Evolutionary conservation across 2,888 invertebrate genomes (phyloP).

Genomic region (Xanthorhoe designata): DNA sequence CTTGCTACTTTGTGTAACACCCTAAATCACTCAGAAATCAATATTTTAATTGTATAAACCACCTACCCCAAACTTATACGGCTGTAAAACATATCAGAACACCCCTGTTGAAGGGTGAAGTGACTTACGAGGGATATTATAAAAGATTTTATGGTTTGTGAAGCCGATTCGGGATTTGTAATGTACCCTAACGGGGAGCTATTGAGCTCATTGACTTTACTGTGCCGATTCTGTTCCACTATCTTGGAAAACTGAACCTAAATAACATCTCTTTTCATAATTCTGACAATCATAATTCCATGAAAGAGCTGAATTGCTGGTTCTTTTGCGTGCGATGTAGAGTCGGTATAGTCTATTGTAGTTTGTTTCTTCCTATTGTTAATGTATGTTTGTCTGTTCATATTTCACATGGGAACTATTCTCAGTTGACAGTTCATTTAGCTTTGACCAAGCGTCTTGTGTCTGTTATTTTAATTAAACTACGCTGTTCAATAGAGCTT

Average conservation of each 20-base stretch:
- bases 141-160: conserved; percentile 70
- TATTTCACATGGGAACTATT: conserved; percentile 31
- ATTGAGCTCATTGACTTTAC: conserved; percentile 34
- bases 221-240: conserved; percentile 23
- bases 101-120: conserved; percentile 52
- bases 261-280: conserved; percentile 9
- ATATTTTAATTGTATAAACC: conserved; percentile 33
- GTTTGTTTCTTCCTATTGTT: conserved; percentile 37
- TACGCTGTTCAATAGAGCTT: conserved; percentile 5
- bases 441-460: conserved; percentile 21
- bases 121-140: conserved; percentile 59
- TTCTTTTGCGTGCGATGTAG: background rate
- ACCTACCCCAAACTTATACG: background rate
- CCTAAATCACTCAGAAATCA: conserved; percentile 30
- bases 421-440: conserved; percentile 36
- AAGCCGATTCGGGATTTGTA: conserved; percentile 62
- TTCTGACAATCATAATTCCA: background rate
- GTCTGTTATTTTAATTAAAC: conserved; percentile 37
- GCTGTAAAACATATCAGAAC: conserved; percentile 28
- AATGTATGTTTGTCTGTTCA: conserved; percentile 10
- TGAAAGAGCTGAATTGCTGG: conserved; percentile 8
- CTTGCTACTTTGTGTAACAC: conserved; percentile 22
- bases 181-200: conserved; percentile 46
- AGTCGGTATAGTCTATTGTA: conserved; percentile 20
- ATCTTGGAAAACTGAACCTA: conserved; percentile 13